Percentiles rank a stretch among this genome's conserved stretches.
These are phyloP conservation scores for Canis aureus DNA, from an alignment of 2,113 vertebrate genomes.

Conservation along the genomic window DNA sequence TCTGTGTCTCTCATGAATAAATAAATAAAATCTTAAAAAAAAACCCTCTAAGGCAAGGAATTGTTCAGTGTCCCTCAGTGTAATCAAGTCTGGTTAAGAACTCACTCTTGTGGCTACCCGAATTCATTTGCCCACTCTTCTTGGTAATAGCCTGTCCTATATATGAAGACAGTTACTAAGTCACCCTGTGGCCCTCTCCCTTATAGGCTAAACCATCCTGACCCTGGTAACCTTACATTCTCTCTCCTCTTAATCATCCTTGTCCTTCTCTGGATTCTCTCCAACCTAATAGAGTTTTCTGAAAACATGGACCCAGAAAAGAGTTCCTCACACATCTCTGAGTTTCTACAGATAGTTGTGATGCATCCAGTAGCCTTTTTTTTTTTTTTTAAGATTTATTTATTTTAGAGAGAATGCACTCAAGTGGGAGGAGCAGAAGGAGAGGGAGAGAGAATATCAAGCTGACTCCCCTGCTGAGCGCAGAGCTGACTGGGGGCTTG, in stretches of 20 bases:
- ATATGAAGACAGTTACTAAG: conserved; percentile 47
- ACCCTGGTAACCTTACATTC: conserved; percentile 54
- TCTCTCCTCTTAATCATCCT: conserved; percentile 41
- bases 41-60: neutral
- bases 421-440: neutral
- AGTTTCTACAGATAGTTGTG: neutral
- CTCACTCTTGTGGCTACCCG: neutral
- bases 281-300: conserved; percentile 9
- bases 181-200: conserved; percentile 16
- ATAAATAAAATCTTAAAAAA: neutral
- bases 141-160: neutral
- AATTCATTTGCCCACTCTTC: neutral
- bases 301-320: neutral
- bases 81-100: neutral
- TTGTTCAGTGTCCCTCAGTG: neutral
- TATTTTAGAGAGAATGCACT: neutral
- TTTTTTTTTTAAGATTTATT: neutral
- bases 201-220: conserved; percentile 39
- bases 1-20: no score
- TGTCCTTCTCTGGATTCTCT: conserved; percentile 36
- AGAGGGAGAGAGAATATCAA: neutral
- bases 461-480: neutral
- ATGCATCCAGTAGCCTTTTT: neutral
- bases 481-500: neutral
- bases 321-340: neutral